These are phyloP conservation scores for Hydra vulgaris DNA, from an alignment of 30 jellyfish, hydroid and myxozoan genomes.

Conservation along the genomic window DNA sequence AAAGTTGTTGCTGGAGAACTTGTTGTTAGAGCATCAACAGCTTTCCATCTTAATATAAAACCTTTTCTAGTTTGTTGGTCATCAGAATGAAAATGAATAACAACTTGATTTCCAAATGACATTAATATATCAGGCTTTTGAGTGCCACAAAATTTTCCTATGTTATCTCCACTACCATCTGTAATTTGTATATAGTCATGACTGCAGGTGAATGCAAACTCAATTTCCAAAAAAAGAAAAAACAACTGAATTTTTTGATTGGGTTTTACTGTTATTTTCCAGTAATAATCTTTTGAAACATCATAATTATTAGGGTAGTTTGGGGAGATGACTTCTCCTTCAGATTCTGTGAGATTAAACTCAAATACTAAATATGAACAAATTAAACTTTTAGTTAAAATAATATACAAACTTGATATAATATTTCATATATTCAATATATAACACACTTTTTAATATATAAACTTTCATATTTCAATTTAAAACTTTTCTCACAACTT, in stretches of 20 bases:
- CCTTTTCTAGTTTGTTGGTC: conserved; percentile 24
- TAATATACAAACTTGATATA: too few relatives aligned
- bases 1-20: conserved; percentile 8
- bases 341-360: not conserved
- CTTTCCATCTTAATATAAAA: conserved; percentile 18
- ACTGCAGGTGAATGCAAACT: conserved; percentile 34
- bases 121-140: not conserved
- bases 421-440: too few relatives aligned
- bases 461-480: too few relatives aligned
- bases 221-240: conserved; percentile 36
- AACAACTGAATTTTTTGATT: conserved; percentile 19
- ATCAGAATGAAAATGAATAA: conserved; percentile 31
- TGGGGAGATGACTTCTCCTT: conserved; percentile 18
- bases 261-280: conserved; percentile 38
- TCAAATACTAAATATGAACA: conserved; percentile 7
- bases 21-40: conserved; percentile 4
- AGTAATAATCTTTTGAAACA: conserved; percentile 17
- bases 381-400: too few relatives aligned
- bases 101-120: conserved; percentile 13
- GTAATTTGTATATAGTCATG: conserved; percentile 55
- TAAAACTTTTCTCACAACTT: too few relatives aligned
- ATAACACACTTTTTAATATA: too few relatives aligned
- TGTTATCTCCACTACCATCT: conserved; percentile 32
- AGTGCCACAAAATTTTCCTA: conserved; percentile 44
- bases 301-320: conserved; percentile 36